Conservation (phyloP, 92 coral and sea anemone species). For the Epizoanthus fatuus region DNA sequence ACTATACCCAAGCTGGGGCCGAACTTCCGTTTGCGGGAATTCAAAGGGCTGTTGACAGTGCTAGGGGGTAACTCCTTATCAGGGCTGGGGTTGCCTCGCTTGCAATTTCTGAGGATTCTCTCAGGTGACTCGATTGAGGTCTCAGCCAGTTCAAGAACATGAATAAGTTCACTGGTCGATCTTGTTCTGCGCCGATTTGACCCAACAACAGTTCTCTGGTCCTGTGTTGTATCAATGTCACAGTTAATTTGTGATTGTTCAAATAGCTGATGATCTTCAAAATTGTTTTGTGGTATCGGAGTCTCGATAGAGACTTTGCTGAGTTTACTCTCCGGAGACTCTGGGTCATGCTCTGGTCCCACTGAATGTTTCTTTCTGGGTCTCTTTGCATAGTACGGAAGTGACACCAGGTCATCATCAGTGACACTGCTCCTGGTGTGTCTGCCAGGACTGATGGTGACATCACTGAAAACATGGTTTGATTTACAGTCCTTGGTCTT, state of each 20-base stretch:
- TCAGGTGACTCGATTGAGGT: conserved; percentile 22
- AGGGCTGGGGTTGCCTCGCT: background rate
- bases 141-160: conserved; percentile 4
- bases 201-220: conserved; percentile 13
- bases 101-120: conserved; percentile 39
- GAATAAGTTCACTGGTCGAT: conserved; percentile 24
- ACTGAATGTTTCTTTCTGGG: conserved; percentile 1
- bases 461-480: too few relatives aligned
- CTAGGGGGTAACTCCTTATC: conserved; percentile 10
- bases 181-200: conserved; percentile 38
- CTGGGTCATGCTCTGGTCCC: background rate
- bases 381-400: conserved; percentile 36
- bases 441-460: conserved; percentile 4
- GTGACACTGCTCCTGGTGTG: conserved; percentile 1
- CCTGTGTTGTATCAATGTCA: background rate
- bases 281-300: background rate
- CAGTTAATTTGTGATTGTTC: background rate
- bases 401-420: conserved; percentile 22
- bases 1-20: background rate
- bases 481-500: too few relatives aligned
- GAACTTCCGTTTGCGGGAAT: conserved; percentile 31
- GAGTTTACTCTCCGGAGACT: background rate
- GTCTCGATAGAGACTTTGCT: background rate
- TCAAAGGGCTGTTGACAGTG: conserved; percentile 7
- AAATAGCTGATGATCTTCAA: background rate